These are phyloP conservation scores for Dasysyrphus albostriatus DNA, from an alignment of 2,888 invertebrate genomes.

Conservation along the genomic window DNA sequence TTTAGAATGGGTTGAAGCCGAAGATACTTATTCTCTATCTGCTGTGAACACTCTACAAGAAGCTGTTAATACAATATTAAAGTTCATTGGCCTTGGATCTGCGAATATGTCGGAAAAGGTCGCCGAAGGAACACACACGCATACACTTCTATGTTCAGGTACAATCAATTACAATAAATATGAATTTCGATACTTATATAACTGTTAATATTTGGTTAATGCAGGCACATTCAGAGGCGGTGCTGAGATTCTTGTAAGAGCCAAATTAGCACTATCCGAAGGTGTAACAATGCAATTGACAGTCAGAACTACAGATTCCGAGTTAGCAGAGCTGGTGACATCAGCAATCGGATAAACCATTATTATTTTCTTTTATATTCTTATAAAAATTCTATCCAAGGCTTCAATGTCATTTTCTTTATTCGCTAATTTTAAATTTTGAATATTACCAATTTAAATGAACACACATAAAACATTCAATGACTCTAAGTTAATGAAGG, in stretches of 20 bases:
- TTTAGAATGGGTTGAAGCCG: constrained; percentile 88
- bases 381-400: constrained; percentile 1
- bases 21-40: constrained; percentile 96
- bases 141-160: constrained; percentile 92
- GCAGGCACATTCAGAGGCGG: constrained; percentile 94
- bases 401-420: constrained; percentile 49
- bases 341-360: constrained; percentile 90
- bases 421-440: constrained; percentile 39
- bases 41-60: constrained; percentile 91
- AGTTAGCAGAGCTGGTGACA: constrained; percentile 93
- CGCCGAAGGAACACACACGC: constrained; percentile 91
- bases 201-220: constrained; percentile 24
- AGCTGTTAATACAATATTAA: constrained; percentile 92
- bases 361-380: constrained; percentile 10
- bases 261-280: constrained; percentile 89
- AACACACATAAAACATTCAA: constrained; percentile 43
- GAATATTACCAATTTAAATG: constrained; percentile 22
- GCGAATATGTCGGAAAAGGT: constrained; percentile 94
- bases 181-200: background rate
- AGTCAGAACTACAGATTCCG: constrained; percentile 93
- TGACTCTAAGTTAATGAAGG: constrained; percentile 40
- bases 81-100: constrained; percentile 93
- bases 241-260: constrained; percentile 93
- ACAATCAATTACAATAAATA: constrained; percentile 57
- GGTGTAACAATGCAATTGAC: constrained; percentile 98